phyloP scores from a whole-genome alignment of 2,113 vertebrate species.

The Clarias macrocephalus region DNA sequence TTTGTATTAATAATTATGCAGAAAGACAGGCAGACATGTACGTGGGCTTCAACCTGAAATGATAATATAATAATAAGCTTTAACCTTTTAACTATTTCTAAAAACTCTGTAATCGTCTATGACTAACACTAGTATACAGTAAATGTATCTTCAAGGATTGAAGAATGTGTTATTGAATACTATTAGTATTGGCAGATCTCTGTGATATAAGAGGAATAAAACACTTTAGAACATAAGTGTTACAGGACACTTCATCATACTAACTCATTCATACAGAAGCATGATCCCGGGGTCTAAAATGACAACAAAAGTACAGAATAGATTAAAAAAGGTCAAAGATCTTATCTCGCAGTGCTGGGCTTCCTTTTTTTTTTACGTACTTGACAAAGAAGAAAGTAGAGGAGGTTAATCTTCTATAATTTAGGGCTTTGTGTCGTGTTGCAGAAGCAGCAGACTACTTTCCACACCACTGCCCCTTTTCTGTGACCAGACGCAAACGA shows the following conservation, averaged over 20 bases:
- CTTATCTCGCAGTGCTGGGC: neutral
- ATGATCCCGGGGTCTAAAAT: neutral
- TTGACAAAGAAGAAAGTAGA: conserved; percentile 20
- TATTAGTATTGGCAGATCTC: neutral
- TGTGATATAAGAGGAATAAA: neutral
- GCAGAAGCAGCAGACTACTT: conserved; percentile 28
- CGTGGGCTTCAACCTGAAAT: too few species aligned
- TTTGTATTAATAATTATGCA: too few species aligned
- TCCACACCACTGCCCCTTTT: conserved; percentile 52
- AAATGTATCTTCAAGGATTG: neutral
- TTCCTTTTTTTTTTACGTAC: neutral
- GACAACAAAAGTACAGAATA: neutral
- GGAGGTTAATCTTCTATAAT: conserved; percentile 51
- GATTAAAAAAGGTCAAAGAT: neutral
- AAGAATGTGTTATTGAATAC: neutral
- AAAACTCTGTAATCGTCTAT: too few species aligned
- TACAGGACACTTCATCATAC: neutral
- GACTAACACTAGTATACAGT: too few species aligned
- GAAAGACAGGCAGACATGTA: too few species aligned
- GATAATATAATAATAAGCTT: too few species aligned
- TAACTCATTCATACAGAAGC: neutral
- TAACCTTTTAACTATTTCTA: too few species aligned
- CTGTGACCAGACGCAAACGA: neutral
- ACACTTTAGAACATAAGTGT: neutral
- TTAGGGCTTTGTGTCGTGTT: conserved; percentile 35